A percentile compares a stretch with the other conserved stretches of the same genome.
phyloP scores from a whole-genome alignment of 2,113 vertebrate species.

The Platycercus adscitus region DNA sequence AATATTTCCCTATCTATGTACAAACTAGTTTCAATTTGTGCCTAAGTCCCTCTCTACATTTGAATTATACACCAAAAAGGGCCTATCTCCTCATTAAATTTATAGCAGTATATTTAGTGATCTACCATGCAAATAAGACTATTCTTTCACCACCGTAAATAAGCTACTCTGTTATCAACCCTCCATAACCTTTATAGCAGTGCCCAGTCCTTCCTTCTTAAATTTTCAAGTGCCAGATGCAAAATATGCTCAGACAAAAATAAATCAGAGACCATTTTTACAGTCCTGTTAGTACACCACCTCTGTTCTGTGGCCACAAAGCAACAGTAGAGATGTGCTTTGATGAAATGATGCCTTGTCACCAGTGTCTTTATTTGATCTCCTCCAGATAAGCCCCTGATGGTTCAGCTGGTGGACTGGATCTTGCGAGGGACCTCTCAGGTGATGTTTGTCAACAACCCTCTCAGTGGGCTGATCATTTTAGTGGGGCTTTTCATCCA shows the following conservation, averaged over 20 bases:
- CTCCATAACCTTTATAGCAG: not conserved
- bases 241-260: not conserved
- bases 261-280: not conserved
- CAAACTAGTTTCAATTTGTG: not conserved
- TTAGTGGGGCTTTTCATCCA: conserved; percentile 88
- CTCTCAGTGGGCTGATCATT: conserved; percentile 89
- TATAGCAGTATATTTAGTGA: not conserved
- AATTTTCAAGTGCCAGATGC: not conserved
- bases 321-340: not conserved
- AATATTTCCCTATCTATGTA: rapidly evolving
- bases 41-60: not conserved
- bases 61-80: not conserved
- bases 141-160: not conserved
- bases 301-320: not conserved
- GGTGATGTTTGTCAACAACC: conserved; percentile 98
- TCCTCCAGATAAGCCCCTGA: conserved; percentile 83
- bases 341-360: not conserved
- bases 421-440: conserved; percentile 90
- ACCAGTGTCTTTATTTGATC: not conserved
- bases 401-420: conserved; percentile 91
- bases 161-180: not conserved
- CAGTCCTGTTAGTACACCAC: not conserved
- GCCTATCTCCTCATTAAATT: not conserved
- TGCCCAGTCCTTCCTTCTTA: not conserved
- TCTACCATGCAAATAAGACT: not conserved